Conservation (phyloP, 2,888 invertebrate genomes). For the Cloeon dipterum region DNA sequence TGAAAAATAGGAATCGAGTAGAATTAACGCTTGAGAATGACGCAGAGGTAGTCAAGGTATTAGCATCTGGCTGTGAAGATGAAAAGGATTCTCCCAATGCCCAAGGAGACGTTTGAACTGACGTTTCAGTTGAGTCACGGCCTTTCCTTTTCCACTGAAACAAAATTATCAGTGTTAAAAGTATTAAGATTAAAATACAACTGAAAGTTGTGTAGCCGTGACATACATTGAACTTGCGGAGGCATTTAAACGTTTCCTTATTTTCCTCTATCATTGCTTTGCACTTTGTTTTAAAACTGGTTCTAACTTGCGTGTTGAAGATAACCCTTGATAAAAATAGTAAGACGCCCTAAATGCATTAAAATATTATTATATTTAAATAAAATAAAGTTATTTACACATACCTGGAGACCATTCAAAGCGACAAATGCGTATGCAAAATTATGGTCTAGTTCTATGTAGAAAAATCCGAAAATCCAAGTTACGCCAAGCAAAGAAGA, state of each 20-base stretch:
- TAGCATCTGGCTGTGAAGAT: neutral
- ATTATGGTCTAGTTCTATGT: slow-evolving; percentile 16
- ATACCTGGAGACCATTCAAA: slow-evolving; percentile 16
- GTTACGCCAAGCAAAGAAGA: slow-evolving; percentile 23
- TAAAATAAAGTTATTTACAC: too few species aligned
- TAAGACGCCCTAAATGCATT: slow-evolving; percentile 2
- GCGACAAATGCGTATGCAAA: slow-evolving; percentile 24
- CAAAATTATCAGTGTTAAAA: neutral
- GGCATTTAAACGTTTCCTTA: neutral
- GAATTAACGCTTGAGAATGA: slow-evolving; percentile 1
- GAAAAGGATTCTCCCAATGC: neutral
- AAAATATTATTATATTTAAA: neutral
- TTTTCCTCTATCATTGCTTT: too few species aligned
- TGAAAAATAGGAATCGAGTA: neutral
- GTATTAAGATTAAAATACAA: neutral
- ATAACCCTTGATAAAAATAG: slow-evolving; percentile 4
- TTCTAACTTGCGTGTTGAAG: slow-evolving; percentile 2
- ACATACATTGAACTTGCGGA: slow-evolving; percentile 1
- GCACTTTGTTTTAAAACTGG: neutral
- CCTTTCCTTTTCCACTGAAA: neutral
- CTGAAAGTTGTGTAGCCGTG: neutral
- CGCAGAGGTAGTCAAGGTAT: neutral
- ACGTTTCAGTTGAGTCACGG: too few species aligned
- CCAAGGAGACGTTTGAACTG: neutral
- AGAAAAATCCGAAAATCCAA: slow-evolving; percentile 23